Conservation (phyloP, 1,140 invertebrate genomes). For the Lysiphlebus fabarum region DNA sequence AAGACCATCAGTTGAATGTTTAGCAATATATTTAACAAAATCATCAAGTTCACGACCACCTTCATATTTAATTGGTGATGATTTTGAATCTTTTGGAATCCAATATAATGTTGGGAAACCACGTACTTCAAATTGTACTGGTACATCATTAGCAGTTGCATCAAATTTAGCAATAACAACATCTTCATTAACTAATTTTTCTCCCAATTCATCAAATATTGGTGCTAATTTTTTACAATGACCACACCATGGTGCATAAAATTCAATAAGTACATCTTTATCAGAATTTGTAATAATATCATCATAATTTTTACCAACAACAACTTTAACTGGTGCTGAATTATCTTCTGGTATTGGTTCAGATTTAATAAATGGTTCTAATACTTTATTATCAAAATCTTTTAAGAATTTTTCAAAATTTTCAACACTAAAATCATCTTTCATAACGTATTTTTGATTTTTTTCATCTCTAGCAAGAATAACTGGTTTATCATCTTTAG, state of each 20-base stretch:
- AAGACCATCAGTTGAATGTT: conserved; percentile 85
- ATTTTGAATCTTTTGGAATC: conserved; percentile 81
- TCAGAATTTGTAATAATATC: conserved; percentile 87
- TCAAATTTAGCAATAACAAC: conserved; percentile 97
- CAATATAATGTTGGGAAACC: conserved; percentile 98
- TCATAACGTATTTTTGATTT: conserved; percentile 87
- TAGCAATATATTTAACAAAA: conserved; percentile 94
- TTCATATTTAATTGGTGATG: conserved; percentile 87
- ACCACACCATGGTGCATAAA: conserved; percentile 99
- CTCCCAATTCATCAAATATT: conserved; percentile 89
- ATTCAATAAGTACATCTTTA: conserved; percentile 94
- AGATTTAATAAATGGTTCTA: conserved; percentile 94
- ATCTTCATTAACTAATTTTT: conserved; percentile 84
- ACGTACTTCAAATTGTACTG: conserved; percentile 83
- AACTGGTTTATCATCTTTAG: conserved; percentile 85
- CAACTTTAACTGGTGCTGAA: conserved; percentile 81
- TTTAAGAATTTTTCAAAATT: conserved; percentile 85
- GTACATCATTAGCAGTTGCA: conserved; percentile 97
- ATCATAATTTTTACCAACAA: conserved; percentile 96
- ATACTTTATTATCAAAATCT: conserved; percentile 75
- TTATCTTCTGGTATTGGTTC: conserved; percentile 88
- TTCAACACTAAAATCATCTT: conserved; percentile 88
- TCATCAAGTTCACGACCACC: conserved; percentile 92
- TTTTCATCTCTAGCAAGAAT: conserved; percentile 77
- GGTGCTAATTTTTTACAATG: conserved; percentile 97